These are phyloP conservation scores for Troides helena DNA, from an alignment of 2,888 invertebrate genomes.

Conservation along the genomic window DNA sequence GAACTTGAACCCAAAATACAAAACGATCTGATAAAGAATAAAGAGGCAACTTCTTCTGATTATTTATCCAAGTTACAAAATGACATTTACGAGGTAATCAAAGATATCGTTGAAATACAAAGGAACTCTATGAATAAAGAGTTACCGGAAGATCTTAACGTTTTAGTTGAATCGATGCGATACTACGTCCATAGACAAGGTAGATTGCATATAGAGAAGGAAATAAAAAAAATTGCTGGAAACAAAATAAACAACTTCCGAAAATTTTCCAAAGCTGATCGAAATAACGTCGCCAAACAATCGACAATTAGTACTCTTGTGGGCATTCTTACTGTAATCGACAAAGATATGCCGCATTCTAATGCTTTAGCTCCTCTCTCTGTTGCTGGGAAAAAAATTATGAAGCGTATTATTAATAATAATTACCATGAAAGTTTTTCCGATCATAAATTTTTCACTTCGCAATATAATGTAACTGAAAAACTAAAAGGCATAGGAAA, in stretches of 20 bases:
- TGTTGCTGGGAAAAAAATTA: slow-evolving; percentile 40
- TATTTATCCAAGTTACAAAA: slow-evolving; percentile 52
- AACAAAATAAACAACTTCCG: slow-evolving; percentile 24
- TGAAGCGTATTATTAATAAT: slow-evolving; percentile 49
- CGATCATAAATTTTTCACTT: slow-evolving; percentile 37
- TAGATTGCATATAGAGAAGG: slow-evolving; percentile 27
- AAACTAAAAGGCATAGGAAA: slow-evolving; percentile 48
- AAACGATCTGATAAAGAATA: slow-evolving; percentile 37
- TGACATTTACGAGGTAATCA: slow-evolving; percentile 55
- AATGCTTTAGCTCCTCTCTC: slow-evolving; percentile 47
- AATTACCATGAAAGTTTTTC: slow-evolving; percentile 42
- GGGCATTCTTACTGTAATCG: slow-evolving; percentile 47
- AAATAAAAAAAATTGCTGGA: slow-evolving; percentile 28
- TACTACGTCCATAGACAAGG: slow-evolving; percentile 46
- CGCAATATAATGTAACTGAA: slow-evolving; percentile 46
- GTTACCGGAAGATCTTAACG: slow-evolving; percentile 47
- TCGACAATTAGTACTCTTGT: slow-evolving; percentile 39
- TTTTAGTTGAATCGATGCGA: slow-evolving; percentile 49
- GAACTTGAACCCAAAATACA: slow-evolving; percentile 41
- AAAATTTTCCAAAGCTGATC: slow-evolving; percentile 11
- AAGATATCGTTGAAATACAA: slow-evolving; percentile 48
- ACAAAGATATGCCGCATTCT: slow-evolving; percentile 40
- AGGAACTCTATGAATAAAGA: slow-evolving; percentile 37
- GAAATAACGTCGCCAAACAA: slow-evolving; percentile 17
- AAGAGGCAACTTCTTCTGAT: slow-evolving; percentile 38